Base-by-base conservation (phyloP, 2,113 vertebrate species). In the Thamnaconus septentrionalis region DNA sequence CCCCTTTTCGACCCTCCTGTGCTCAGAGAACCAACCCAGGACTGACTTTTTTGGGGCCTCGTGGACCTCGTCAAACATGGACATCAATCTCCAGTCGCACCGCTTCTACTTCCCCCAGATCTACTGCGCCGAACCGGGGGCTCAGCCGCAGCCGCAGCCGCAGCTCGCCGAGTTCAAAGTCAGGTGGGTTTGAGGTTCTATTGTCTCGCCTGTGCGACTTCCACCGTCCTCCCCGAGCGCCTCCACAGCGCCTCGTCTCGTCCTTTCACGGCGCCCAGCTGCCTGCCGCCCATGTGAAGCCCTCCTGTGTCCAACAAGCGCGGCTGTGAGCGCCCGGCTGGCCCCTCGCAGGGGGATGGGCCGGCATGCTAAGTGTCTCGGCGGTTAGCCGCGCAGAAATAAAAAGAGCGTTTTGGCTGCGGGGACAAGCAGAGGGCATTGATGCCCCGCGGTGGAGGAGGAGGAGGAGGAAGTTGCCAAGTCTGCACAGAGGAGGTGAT, bases 71-170 rank as follows among this genome's bases (percentile, higher is more conserved):
- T 31, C 18, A 10, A 50, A 49, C 69, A 92, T 92, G 91, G 90
- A 91, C 58, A 87, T 90, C 81, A 92, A 91, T 84, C 82, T 91
- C 6, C 91, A 89, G 78, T 85, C 89, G 5, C 89, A 91, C 9
- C 85, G 87, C 10, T 91, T 91, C 67, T 91, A 88, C 84, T 90
- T 92, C 81, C 90, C 90, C 5, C 89, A 89, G 67, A 89, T 92
- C 78, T 90, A 88, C 87, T 91, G 90, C 40, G 82, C 86, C 8
- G 91, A 92, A 3, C 78, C 81, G 3, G 85, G 88, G 6, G 79
- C 81, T 9, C 88, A 85, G 61, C 82, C 76, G 11, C 88, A 88
- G 68, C 68, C 81, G 9, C 88, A 85, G 61, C 82, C 76, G 11
- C 88, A 88, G 68, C 68, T 90, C 53, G 72, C 83, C 5, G 91